Evolutionary conservation across 2,113 vertebrate genomes (phyloP), one percentile per base, ranked within the genome.

Genomic region (Platysternon megacephalum): DNA sequence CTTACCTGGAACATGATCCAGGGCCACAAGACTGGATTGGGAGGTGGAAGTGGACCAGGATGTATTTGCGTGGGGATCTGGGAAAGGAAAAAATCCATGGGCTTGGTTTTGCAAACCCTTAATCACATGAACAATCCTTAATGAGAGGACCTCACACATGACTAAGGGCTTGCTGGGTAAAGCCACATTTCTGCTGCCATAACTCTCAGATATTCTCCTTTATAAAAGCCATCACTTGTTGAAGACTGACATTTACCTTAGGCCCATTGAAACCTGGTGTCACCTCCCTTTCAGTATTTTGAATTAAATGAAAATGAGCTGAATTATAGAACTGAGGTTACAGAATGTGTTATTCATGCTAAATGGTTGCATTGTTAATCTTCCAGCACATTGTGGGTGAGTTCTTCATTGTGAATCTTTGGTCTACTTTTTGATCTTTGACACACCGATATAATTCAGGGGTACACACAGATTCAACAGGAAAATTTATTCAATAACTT

Each of bases 11-110:
- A 90, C 96, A 94, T 95, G 97, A 97, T 97, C 97, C 97, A 97
- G 93, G 95, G 96, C 96, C n/a, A 97, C 97, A 96, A 97, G 97
- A 94, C 97, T 97, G 97, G 97, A 97, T 55, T 97, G 97, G 81
- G 97, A 97, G 85, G 97, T 97, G 95, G 97, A 97, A 95, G 97
- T 97, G 96, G 97, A 97, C 96, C 97, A 97, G 91, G 97, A 97
- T 95, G 96, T 94, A 88, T 97, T 97, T 97, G 96, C 97, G 92
- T 97, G 97, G 93, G 97, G 89, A 97, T 97, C 97, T 97, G 96
- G 74, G 94, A 95, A 97, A 97, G 96, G 94, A 97, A 97, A 97
- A 97, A 95, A 96, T 97, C 93, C 93, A 94, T 39, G 95, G 93
- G 92, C 94, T 97, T 96, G 92, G 94, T 97, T 97, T 79, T 91